A percentile compares a stretch with the other conserved stretches of the same genome.
Evolutionary conservation across 1,140 invertebrate genomes (phyloP).

Genomic region (Drosophila pectinifera): DNA sequence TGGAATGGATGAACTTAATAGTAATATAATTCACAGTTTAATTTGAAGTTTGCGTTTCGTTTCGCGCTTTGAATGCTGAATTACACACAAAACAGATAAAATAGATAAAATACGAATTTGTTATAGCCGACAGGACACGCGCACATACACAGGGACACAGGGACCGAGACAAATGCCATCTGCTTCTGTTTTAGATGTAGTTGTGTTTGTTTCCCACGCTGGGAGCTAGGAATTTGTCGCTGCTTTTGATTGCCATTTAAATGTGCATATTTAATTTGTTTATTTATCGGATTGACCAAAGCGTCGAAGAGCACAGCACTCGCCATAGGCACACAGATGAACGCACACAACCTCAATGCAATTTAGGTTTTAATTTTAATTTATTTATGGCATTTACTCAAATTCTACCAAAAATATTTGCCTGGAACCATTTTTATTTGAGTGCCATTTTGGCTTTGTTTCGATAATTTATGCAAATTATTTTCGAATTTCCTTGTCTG

Average conservation of each 20-base stretch:
- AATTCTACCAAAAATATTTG: slow-evolving; percentile 56
- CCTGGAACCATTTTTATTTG: slow-evolving; percentile 31
- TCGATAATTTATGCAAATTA: slow-evolving; percentile 72
- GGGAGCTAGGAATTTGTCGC: slow-evolving; percentile 45
- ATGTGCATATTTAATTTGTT: slow-evolving; percentile 76
- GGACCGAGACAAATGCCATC: slow-evolving; percentile 14
- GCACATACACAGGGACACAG: slow-evolving; percentile 21
- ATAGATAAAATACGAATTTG: slow-evolving; percentile 9
- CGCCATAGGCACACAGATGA: slow-evolving; percentile 2
- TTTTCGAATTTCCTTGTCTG: slow-evolving; percentile 43
- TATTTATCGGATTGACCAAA: slow-evolving; percentile 44
- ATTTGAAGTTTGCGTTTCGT: slow-evolving; percentile 40
- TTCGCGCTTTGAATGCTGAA: slow-evolving; percentile 40
- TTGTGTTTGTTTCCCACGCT: slow-evolving; percentile 36
- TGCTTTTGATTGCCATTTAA: slow-evolving; percentile 64
- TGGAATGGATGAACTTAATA: slow-evolving; percentile 39
- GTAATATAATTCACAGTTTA: slow-evolving; percentile 48
- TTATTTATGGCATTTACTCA: slow-evolving; percentile 64
- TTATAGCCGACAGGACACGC: slow-evolving; percentile 41
- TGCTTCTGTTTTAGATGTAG: slow-evolving; percentile 41
- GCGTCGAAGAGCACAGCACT: slow-evolving; percentile 17
- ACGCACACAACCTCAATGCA: slow-evolving; percentile 47
- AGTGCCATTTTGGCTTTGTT: slow-evolving; percentile 46
- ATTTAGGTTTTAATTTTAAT: slow-evolving; percentile 63
- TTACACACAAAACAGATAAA: slow-evolving; percentile 55